These are phyloP conservation scores for Cacoxenus indagator DNA, from an alignment of 2,888 invertebrate species.

Conservation along the genomic window DNA sequence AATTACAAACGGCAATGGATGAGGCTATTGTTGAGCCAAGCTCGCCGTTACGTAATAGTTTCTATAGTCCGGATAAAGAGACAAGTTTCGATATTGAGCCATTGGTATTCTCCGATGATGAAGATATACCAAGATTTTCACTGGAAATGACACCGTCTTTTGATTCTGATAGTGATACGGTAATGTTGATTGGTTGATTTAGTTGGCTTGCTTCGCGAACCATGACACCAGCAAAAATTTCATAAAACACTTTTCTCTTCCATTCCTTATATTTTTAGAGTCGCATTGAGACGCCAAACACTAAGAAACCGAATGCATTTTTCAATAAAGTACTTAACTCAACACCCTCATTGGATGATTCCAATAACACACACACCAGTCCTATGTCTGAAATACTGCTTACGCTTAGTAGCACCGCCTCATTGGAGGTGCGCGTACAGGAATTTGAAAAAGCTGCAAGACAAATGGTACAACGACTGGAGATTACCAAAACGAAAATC, in stretches of 20 bases:
- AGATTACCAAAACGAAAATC: slow-evolving; percentile 66
- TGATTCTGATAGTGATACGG: slow-evolving; percentile 71
- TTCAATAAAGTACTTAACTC: slow-evolving; percentile 58
- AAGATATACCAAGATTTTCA: slow-evolving; percentile 72
- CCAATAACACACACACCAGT: slow-evolving; percentile 57
- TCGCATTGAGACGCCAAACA: slow-evolving; percentile 68
- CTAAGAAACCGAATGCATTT: slow-evolving; percentile 65
- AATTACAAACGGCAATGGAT: slow-evolving; percentile 51
- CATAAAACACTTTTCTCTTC: background rate
- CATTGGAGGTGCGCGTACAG: slow-evolving; percentile 67
- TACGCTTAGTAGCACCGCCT: slow-evolving; percentile 45
- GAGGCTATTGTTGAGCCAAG: slow-evolving; percentile 61
- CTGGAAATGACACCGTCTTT: slow-evolving; percentile 70
- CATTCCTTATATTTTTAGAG: slow-evolving; percentile 51
- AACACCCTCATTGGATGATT: slow-evolving; percentile 63
- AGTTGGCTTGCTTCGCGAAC: slow-evolving; percentile 9
- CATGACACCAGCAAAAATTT: background rate
- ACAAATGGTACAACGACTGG: slow-evolving; percentile 69
- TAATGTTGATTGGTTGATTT: slow-evolving; percentile 48
- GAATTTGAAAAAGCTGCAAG: slow-evolving; percentile 69
- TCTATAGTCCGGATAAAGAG: slow-evolving; percentile 76
- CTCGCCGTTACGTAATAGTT: slow-evolving; percentile 72
- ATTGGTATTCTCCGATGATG: slow-evolving; percentile 76
- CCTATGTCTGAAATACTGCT: slow-evolving; percentile 44
- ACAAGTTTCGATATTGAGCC: slow-evolving; percentile 72